Conservation (phyloP, 1,140 invertebrate species). For the Rhagoletis pomonella region DNA sequence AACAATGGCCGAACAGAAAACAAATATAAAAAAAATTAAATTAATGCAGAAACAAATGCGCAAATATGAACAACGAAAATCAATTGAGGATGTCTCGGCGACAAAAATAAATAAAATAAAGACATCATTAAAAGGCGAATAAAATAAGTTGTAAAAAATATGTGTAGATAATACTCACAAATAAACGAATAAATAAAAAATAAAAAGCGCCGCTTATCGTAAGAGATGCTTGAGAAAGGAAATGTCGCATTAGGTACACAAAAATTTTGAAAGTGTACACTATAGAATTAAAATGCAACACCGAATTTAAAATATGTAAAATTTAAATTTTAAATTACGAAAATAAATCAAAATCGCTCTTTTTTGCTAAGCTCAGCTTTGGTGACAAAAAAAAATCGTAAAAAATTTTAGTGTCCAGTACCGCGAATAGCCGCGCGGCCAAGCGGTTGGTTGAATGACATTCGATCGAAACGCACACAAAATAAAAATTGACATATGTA, state of each 20-base stretch:
- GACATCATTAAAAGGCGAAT: neutral
- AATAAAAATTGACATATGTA: neutral
- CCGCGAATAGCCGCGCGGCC: neutral
- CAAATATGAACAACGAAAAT: too few species aligned
- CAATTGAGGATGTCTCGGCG: neutral
- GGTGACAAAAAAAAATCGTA: neutral
- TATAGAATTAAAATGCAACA: neutral
- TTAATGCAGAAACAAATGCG: neutral
- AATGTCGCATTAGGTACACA: neutral
- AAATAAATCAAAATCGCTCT: neutral
- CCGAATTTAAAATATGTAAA: constrained; percentile 7
- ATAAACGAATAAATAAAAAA: neutral
- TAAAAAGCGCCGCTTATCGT: neutral
- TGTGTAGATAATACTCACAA: neutral
- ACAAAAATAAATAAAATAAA: neutral
- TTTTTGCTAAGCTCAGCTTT: constrained; percentile 30
- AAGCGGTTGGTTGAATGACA: constrained; percentile 26
- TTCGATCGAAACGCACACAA: constrained; percentile 5
- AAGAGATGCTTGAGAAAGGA: neutral
- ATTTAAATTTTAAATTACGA: constrained; percentile 7
- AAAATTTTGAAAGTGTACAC: neutral
- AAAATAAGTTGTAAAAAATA: neutral
- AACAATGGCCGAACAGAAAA: neutral
- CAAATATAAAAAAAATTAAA: constrained; percentile 13
- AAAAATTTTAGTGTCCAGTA: neutral